These are phyloP conservation scores for Calameuta idolon DNA, from an alignment of 2,888 invertebrate genomes.

Conservation along the genomic window DNA sequence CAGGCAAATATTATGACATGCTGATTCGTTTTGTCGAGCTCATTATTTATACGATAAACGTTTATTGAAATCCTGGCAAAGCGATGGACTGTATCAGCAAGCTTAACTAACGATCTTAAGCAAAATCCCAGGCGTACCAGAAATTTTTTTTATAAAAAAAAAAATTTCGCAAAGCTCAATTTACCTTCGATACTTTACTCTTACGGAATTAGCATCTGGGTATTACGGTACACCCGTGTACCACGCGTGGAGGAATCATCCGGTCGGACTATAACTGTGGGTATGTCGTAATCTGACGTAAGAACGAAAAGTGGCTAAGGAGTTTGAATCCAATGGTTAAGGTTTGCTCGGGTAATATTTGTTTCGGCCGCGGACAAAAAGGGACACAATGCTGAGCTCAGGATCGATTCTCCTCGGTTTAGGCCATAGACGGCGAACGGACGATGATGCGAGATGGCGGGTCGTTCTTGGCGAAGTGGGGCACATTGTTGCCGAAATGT, in stretches of 20 bases:
- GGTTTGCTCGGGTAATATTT: constrained; percentile 8
- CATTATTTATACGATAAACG: background rate
- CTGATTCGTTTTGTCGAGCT: background rate
- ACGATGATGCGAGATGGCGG: constrained; percentile 19
- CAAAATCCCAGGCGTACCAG: background rate
- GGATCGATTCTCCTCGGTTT: constrained; percentile 64
- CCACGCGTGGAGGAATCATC: background rate
- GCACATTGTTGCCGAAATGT: constrained; percentile 52
- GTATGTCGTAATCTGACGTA: background rate
- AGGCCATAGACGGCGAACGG: constrained; percentile 27
- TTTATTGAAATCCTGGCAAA: background rate
- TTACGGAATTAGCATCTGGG: background rate
- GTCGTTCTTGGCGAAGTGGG: constrained; percentile 27
- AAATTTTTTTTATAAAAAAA: background rate
- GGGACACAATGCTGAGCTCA: constrained; percentile 59
- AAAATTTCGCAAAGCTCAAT: background rate
- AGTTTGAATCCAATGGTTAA: background rate
- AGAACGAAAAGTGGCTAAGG: background rate
- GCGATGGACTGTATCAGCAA: background rate
- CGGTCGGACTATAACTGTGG: background rate
- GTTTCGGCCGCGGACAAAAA: constrained; percentile 41
- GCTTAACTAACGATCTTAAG: background rate
- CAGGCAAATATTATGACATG: background rate
- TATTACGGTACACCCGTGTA: background rate
- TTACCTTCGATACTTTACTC: background rate